Conservation (phyloP, 2,888 invertebrate genomes). For the Xiphydria camelus region DNA sequence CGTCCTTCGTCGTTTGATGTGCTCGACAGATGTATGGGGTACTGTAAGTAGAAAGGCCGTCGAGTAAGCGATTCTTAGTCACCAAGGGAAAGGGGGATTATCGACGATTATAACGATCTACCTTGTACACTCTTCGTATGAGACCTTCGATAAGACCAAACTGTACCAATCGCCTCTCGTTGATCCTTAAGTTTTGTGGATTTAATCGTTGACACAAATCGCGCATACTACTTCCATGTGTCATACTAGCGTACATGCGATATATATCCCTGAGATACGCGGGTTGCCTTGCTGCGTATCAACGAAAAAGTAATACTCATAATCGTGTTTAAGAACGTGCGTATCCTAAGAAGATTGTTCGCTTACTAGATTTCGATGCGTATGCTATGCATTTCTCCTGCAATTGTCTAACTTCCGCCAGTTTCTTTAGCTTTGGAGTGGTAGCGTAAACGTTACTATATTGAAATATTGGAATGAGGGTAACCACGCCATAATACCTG, state of each 20-base stretch:
- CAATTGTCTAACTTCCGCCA: slow-evolving; percentile 68
- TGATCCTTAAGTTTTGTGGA: slow-evolving; percentile 74
- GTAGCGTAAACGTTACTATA: slow-evolving; percentile 86
- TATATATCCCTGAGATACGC: slow-evolving; percentile 74
- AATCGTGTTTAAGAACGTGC: no score
- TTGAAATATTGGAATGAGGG: slow-evolving; percentile 78
- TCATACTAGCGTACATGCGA: slow-evolving; percentile 76
- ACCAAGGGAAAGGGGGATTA: no score
- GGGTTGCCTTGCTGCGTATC: slow-evolving; percentile 63
- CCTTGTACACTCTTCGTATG: slow-evolving; percentile 80
- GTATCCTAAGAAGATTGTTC: slow-evolving; percentile 8
- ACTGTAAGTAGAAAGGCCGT: slow-evolving; percentile 39
- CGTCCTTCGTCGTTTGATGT: slow-evolving; percentile 39
- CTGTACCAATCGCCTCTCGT: slow-evolving; percentile 81
- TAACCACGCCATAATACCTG: slow-evolving; percentile 73
- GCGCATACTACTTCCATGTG: slow-evolving; percentile 74
- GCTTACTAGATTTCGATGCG: slow-evolving; percentile 70
- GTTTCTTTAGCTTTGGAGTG: slow-evolving; percentile 71
- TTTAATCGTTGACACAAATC: slow-evolving; percentile 74
- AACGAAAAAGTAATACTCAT: no score
- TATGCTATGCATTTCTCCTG: slow-evolving; percentile 75
- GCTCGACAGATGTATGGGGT: slow-evolving; percentile 50
- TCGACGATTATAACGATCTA: slow-evolving; percentile 36
- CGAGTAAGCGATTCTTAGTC: no score
- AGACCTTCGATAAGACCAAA: slow-evolving; percentile 86